Conservation (phyloP, 2,113 vertebrate genomes). For the Australoheros scitulus region DNA sequence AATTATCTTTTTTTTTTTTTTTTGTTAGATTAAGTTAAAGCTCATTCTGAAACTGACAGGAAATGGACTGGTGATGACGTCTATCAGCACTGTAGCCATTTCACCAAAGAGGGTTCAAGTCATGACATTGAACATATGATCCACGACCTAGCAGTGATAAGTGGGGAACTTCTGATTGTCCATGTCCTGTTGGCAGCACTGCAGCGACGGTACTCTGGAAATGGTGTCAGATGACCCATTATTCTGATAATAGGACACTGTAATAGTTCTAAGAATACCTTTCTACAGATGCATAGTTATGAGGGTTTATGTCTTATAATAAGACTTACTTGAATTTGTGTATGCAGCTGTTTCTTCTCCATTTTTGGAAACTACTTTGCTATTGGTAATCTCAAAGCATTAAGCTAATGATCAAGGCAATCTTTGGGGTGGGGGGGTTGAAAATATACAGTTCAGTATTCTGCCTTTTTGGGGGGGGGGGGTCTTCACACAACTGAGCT, state of each 20-base stretch:
- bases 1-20: neutral
- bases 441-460: conserved; percentile 80
- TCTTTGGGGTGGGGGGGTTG: conserved; percentile 47
- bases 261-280: conserved; percentile 73
- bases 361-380: conserved; percentile 77
- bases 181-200: conserved; percentile 53
- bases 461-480: conserved; percentile 24
- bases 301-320: conserved; percentile 86
- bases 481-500: conserved; percentile 33
- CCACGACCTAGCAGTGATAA: conserved; percentile 36
- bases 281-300: conserved; percentile 76
- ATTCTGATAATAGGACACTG: conserved; percentile 82
- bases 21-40: conserved; percentile 51
- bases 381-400: conserved; percentile 70
- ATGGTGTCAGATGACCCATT: conserved; percentile 60
- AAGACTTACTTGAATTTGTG: conserved; percentile 87
- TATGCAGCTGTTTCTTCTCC: conserved; percentile 80
- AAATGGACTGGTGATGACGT: conserved; percentile 57
- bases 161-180: conserved; percentile 63
- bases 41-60: conserved; percentile 62
- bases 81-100: conserved; percentile 65
- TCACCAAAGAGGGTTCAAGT: conserved; percentile 70
- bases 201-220: conserved; percentile 67
- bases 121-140: conserved; percentile 34
- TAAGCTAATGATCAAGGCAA: conserved; percentile 75